Conservation (phyloP, 2,113 vertebrate genomes). For the Argyrosomus japonicus region DNA sequence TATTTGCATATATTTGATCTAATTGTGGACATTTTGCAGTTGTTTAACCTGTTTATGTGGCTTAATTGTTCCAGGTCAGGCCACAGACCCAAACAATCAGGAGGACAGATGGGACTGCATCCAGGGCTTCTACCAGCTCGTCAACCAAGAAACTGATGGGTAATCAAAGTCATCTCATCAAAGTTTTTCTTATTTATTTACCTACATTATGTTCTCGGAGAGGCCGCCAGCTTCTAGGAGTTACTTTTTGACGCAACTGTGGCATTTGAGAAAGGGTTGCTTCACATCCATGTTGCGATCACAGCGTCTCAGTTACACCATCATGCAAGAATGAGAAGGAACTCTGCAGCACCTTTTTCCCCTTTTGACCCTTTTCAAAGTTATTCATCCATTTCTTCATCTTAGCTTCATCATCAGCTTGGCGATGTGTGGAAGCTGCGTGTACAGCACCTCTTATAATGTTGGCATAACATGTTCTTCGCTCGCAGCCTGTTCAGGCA, state of each 20-base stretch:
- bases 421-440: not conserved
- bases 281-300: slow-evolving; percentile 53
- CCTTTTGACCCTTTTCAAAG: not conserved
- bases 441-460: not conserved
- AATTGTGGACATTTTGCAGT: not conserved
- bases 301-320: slow-evolving; percentile 21
- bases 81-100: slow-evolving; percentile 85
- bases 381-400: slow-evolving; percentile 1
- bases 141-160: slow-evolving; percentile 86
- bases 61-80: slow-evolving; percentile 82
- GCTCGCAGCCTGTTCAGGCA: not conserved
- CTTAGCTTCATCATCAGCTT: not conserved
- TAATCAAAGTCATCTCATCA: slow-evolving; percentile 68
- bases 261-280: slow-evolving; percentile 47
- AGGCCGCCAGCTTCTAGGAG: not conserved
- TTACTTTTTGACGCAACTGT: not conserved
- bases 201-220: not conserved
- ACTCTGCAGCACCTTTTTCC: slow-evolving; percentile 7
- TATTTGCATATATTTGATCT: not conserved
- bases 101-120: slow-evolving; percentile 90
- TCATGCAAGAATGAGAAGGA: not conserved
- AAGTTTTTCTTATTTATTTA: not conserved
- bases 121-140: slow-evolving; percentile 88
- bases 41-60: not conserved
- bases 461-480: not conserved